Evolutionary conservation across 2,113 vertebrate species (phyloP), one percentile per base, ranked within the genome.

Genomic region (Sula dactylatra): DNA sequence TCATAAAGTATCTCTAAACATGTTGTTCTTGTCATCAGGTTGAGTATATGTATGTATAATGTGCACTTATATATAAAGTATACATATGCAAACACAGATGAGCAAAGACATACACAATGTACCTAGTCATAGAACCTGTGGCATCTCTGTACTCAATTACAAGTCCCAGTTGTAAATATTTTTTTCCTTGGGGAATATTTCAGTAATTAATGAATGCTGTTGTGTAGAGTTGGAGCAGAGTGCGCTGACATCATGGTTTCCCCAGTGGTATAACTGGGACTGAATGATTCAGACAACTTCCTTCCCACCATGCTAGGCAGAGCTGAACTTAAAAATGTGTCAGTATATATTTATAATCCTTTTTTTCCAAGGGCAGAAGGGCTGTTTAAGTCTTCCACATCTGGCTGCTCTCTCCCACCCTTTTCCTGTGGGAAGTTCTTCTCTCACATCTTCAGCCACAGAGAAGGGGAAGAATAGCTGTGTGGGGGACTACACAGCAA

Each of bases 371-470:
- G 95, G 86, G 80, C 91, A 95, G 85, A 83, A 91, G 91, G 79
- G 86, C 80, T 94, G 72, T 92, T 97, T 92, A 95, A 96, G 85
- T 88, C 86, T 94, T 97, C 83, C 80, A 87, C 95, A 96, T 96
- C 95, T 97, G 95, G 89, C 70, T 84, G 93, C 90, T 89, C 97
- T 95, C 78, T 97, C 96, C 93, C 89, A 94, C 89, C 84, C 95
- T 95, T 96, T 97, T 96, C 77, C 95, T 97, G 85, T 97, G 97
- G 95, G 96, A 97, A 97, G 91, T 81, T 95, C 88, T 95, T 88
- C 81, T 85, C 78, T 94, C 80, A 85, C 86, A 94, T 95, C 79
- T 95, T 90, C 0, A 0, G 62, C 50, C 64, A 95, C 73, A 81
- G 67, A 93, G 87, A 97, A 90, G 36, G 80, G 83, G 90, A 97